Evolutionary conservation across 1,140 invertebrate species (phyloP).

Genomic region (Brachystomella parvula): DNA sequence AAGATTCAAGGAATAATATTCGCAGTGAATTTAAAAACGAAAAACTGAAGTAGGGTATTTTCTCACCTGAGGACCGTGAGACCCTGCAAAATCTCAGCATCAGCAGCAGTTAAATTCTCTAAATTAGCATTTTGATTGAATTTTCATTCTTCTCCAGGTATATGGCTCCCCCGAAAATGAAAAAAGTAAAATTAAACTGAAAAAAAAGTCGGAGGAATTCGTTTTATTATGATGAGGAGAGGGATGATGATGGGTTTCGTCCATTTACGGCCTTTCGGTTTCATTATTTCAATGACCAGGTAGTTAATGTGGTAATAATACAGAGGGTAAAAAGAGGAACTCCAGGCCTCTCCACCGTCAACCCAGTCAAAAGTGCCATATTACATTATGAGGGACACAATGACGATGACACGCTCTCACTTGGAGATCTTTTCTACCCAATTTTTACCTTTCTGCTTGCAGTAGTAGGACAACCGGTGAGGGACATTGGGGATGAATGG

Average conservation of each 20-base stretch:
- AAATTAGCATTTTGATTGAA: constrained; percentile 13
- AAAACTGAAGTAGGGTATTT: background rate
- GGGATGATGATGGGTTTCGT: constrained; percentile 11
- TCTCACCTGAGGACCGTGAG: background rate
- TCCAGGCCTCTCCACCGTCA: background rate
- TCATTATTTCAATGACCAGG: background rate
- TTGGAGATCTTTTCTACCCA: constrained; percentile 1
- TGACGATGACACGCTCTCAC: background rate
- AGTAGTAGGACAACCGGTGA: background rate
- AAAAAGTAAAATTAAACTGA: background rate
- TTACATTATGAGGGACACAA: constrained; percentile 1
- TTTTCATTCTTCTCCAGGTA: constrained; percentile 1
- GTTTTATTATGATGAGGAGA: constrained; percentile 9
- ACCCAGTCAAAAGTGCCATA: background rate
- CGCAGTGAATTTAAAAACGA: background rate
- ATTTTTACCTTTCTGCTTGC: too few relatives aligned
- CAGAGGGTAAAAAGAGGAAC: background rate
- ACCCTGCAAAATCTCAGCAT: background rate
- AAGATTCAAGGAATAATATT: background rate
- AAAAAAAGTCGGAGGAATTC: background rate
- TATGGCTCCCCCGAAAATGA: background rate
- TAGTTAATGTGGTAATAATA: background rate
- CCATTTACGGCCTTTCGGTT: constrained; percentile 6
- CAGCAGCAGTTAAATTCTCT: background rate
- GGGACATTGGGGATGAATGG: background rate